These are phyloP conservation scores for Melanotaenia trifasciata DNA, from an alignment of 2,797 vertebrate species.

Conservation along the genomic window DNA sequence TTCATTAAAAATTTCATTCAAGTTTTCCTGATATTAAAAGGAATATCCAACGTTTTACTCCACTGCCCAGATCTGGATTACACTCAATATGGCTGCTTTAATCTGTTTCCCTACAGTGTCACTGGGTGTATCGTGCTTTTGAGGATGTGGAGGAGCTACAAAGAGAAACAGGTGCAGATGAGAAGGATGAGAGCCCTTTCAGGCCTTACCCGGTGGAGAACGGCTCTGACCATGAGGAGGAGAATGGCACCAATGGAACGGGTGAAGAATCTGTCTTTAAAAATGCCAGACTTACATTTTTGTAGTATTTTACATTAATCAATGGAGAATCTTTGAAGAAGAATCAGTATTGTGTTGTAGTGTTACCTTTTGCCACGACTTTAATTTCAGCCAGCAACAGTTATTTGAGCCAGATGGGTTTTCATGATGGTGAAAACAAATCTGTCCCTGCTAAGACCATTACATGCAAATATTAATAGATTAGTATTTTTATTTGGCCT, in stretches of 20 bases:
- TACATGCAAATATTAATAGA: constrained; percentile 20
- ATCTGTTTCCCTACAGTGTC: constrained; percentile 79
- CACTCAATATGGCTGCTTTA: not conserved
- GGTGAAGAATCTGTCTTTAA: constrained; percentile 72
- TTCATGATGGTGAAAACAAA: constrained; percentile 9
- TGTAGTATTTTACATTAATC: not conserved
- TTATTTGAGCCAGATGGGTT: not conserved
- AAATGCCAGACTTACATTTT: not conserved
- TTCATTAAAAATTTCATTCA: not conserved
- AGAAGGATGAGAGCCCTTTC: constrained; percentile 77
- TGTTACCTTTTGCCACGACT: not conserved
- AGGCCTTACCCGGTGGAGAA: constrained; percentile 75
- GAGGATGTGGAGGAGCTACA: constrained; percentile 89
- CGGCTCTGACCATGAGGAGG: constrained; percentile 78
- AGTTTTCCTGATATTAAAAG: not conserved
- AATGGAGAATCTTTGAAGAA: not conserved
- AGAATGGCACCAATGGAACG: constrained; percentile 84
- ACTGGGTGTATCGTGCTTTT: constrained; percentile 93
- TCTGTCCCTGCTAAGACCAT: constrained; percentile 1
- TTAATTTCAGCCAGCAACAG: constrained; percentile 1
- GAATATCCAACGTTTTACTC: not conserved
- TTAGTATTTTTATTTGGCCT: constrained; percentile 33
- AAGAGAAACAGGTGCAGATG: constrained; percentile 30
- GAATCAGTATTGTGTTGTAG: not conserved
- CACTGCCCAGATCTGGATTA: not conserved